Base-by-base conservation (phyloP, 2,888 invertebrate species). In the Sarcophaga subvicina region DNA sequence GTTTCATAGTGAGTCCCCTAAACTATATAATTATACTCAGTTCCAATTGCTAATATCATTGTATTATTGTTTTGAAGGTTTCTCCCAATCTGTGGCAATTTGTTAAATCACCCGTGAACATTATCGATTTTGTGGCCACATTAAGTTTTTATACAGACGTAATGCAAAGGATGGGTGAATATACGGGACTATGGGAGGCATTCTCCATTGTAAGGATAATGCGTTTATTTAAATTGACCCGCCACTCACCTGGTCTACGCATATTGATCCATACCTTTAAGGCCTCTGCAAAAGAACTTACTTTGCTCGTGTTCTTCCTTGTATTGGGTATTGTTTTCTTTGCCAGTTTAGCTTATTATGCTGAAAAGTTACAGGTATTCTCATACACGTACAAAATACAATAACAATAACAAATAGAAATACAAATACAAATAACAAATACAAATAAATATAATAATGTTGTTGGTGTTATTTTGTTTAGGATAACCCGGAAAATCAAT, bases 81-180 rank as follows among this genome's bases (percentile, higher is more conserved):
- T 97, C 98, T 89, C 98, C 98, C 49, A 98, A 97, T 93, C 98
- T 98, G 94, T 97, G 97, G 93, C 97, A 97, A 92, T 99, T 99
- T 94, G 96, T 99, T 94, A 97, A 97, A 94, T 98, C 96, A 92
- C 99, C 99, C 88, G 98, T 99, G 91, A 99, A 99, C 94, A 97
- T 99, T 94, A 99, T 99, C 94, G 99, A 99, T 94, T 98, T 99
- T 94, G 98, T 99, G 90, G 99, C 99, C 88, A 99, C 99, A 60
- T 95, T 99, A 94, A 99, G 98, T 93, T 99, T 99, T 95, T 99
- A 99, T 95, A 97, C 98, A 94, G 98, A 99, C 94, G 95, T 96
- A 90, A 95, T 98, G 89, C 97, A 98, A 92, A 97, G 96, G 93
- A 97, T 98, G 94, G 98, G 98, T 83, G 98, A 98, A 94, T 98